Evolutionary conservation across 2,797 vertebrate species (phyloP).

Genomic region (Limnodromus scolopaceus): DNA sequence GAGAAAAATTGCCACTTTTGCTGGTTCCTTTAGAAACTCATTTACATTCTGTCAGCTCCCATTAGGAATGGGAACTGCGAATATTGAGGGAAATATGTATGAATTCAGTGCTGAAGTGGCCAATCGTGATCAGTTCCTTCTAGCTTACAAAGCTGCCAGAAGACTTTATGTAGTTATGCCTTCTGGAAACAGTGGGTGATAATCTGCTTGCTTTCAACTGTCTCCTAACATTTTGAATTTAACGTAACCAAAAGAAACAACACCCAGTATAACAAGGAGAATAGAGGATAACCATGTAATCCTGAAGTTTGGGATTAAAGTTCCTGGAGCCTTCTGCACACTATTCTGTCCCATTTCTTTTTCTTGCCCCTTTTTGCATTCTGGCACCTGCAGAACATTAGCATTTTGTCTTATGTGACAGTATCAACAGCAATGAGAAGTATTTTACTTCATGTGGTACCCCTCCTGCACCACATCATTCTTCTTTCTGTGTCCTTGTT

Average conservation of each 20-base stretch:
- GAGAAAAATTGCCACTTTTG: slow-evolving; percentile 94
- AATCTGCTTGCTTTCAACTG: slow-evolving; percentile 75
- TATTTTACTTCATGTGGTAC: not conserved
- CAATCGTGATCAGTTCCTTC: slow-evolving; percentile 77
- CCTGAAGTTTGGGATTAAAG: not conserved
- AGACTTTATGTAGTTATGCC: slow-evolving; percentile 61
- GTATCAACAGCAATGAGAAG: not conserved
- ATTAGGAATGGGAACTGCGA: slow-evolving; percentile 84
- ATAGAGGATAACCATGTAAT: not conserved
- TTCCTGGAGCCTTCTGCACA: not conserved
- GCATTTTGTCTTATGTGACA: not conserved
- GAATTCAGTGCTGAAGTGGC: slow-evolving; percentile 74
- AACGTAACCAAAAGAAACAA: not conserved
- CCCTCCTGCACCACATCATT: not conserved
- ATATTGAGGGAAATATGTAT: slow-evolving; percentile 80
- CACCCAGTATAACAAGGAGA: not conserved
- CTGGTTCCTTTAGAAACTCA: slow-evolving; percentile 93
- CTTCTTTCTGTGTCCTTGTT: not conserved
- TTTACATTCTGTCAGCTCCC: slow-evolving; percentile 98
- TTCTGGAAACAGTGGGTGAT: slow-evolving; percentile 73
- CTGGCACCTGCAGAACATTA: not conserved
- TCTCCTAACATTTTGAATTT: slow-evolving; percentile 61
- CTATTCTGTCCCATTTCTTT: not conserved
- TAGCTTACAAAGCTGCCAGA: slow-evolving; percentile 75
- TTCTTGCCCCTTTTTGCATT: not conserved